Evolutionary conservation across 1,140 invertebrate species (phyloP).

Genomic region (honey bee (Apis mellifera)): DNA sequence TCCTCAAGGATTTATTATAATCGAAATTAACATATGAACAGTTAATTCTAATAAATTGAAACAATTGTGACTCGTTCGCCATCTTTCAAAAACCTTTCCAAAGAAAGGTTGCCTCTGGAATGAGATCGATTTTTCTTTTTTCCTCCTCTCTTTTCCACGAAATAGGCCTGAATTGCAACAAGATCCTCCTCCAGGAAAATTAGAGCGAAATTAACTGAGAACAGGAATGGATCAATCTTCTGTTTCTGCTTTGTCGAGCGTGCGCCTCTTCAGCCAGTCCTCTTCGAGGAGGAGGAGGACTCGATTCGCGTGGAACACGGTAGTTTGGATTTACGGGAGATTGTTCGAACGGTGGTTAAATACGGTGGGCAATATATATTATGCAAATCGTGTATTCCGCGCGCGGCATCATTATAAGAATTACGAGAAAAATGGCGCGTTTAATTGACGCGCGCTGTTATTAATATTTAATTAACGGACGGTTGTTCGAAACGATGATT

Average conservation of each 20-base stretch:
- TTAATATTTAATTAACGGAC: slow-evolving; percentile 26
- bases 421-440: slow-evolving; percentile 7
- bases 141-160: not conserved
- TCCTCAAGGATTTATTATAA: too few relatives aligned
- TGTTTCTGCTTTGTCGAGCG: not conserved
- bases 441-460: not conserved
- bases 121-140: not conserved
- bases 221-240: not conserved
- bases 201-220: not conserved
- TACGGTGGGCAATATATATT: slow-evolving; percentile 4
- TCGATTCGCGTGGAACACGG: not conserved
- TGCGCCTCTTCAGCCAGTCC: too few relatives aligned
- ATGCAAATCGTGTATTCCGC: not conserved
- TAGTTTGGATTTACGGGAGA: not conserved
- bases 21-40: too few relatives aligned
- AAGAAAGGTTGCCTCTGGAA: not conserved
- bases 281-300: too few relatives aligned
- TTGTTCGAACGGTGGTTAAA: not conserved
- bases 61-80: too few relatives aligned
- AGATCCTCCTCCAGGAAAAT: not conserved
- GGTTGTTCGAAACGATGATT: not conserved
- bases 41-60: too few relatives aligned
- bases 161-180: not conserved
- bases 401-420: not conserved
- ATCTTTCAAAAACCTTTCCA: too few relatives aligned